Base-by-base conservation (phyloP, 2,797 vertebrate genomes). In the Acrossocheilus wenchowensis region DNA sequence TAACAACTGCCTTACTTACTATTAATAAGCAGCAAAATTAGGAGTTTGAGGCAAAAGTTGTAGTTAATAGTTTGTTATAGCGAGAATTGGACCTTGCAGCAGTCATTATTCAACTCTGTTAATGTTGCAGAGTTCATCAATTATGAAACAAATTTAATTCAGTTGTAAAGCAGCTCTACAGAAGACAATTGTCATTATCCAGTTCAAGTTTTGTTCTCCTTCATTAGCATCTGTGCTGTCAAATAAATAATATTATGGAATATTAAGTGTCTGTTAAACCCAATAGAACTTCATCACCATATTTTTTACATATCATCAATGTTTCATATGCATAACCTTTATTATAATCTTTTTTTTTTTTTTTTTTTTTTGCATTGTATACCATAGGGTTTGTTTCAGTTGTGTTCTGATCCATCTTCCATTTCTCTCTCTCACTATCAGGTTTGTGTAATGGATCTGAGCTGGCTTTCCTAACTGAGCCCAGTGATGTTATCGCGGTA, bases 391-490 rank as follows among this genome's bases (percentile, higher is more conserved):
- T 41, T 75, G 54, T 19, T 26, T 34, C 69, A 3, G 1, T 17
- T 83, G 19, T 69, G 36, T 79, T 85, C 66, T 72, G 5, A 85
- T 39, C 19, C 21, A 45, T 66, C 26, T 17, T 50, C 12, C 43
- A 45, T 83, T 39, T 69, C 21, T 26, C 54, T 86, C 54, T 86
- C 71, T 84, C 43, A 14, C 48, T 54, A 88, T 17, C 90, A 96
- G 96, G 89, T 90, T 69, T 48, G 9, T 86, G 92, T 78, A 12
- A 62, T 75, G 90, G 90, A 73, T 94, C 95, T 0, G 95, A 96
- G 89, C 91, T 96, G 89, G 94, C 93, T 1, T 97, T 97, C 52
- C 43, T 94, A 62, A 21, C 81, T 71, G 93, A 97, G 88, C 95
- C 94, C 3, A 94, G 87, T 3, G 95, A 96, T 10, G 90, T 95